Evolutionary conservation across 1,140 invertebrate genomes (phyloP).

Genomic region (Calliphora vicina): DNA sequence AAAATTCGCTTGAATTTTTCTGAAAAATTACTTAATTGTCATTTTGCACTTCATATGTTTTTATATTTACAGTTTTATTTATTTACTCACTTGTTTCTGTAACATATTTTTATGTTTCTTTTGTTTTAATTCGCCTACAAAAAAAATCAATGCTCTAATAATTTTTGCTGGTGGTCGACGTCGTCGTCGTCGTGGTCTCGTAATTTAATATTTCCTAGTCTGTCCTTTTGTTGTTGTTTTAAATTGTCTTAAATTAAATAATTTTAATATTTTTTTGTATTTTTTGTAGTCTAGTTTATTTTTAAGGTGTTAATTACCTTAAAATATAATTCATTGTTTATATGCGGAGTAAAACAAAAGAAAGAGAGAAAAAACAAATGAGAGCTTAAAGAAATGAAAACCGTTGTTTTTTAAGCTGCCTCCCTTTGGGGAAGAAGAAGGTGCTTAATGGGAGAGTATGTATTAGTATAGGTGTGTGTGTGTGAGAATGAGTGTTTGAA

Average conservation of each 20-base stretch:
- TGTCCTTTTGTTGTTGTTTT: not conserved
- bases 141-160: not conserved
- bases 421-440: not conserved
- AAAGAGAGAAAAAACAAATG: not conserved
- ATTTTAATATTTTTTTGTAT: not conserved
- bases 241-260: not conserved
- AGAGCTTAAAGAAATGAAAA: not conserved
- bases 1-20: no score
- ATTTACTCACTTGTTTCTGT: conserved; percentile 13
- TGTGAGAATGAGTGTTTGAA: no score
- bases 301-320: not conserved
- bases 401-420: not conserved
- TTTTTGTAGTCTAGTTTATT: no score
- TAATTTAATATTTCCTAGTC: conserved; percentile 14
- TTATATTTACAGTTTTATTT: not conserved
- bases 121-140: not conserved
- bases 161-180: not conserved
- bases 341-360: not conserved
- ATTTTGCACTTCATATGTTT: not conserved
- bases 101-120: not conserved
- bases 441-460: no score
- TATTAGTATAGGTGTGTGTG: no score
- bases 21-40: no score
- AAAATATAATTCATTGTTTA: not conserved
- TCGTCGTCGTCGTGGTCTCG: not conserved